Percentiles rank a stretch among this genome's conserved stretches.
These are phyloP conservation scores for Orchesella cincta DNA, from an alignment of 1,140 invertebrate genomes.

Conservation along the genomic window DNA sequence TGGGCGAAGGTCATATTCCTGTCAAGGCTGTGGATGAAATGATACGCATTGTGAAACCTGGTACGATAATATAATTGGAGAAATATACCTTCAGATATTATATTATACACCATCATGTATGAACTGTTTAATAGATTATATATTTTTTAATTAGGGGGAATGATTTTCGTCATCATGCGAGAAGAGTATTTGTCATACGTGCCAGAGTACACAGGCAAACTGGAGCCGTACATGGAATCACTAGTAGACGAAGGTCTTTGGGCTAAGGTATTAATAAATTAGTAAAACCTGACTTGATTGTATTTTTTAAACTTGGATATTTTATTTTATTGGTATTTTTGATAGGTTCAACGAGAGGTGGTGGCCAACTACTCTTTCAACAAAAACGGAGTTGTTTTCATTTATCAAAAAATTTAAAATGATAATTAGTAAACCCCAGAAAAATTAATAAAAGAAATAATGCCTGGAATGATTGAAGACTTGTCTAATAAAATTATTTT, in stretches of 20 bases:
- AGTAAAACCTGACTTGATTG: no score
- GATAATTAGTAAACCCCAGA: no score
- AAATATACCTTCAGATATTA: neutral
- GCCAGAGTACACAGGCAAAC: conserved; percentile 54
- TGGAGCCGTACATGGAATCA: conserved; percentile 55
- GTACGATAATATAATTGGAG: no score
- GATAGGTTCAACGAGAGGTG: conserved; percentile 50
- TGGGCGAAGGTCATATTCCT: conserved; percentile 60
- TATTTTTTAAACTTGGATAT: no score
- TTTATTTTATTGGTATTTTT: no score
- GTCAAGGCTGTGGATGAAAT: conserved; percentile 56
- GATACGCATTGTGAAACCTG: conserved; percentile 57
- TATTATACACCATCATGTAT: neutral
- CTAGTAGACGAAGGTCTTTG: conserved; percentile 53
- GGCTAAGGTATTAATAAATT: conserved; percentile 44
- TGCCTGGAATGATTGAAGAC: no score
- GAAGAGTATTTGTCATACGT: conserved; percentile 57
- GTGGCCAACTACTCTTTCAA: conserved; percentile 55
- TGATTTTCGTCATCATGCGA: conserved; percentile 57
- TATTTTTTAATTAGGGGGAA: conserved; percentile 52
- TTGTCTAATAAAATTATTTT: no score
- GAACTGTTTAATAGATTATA: neutral
- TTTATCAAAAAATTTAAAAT: neutral
- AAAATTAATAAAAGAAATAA: no score
- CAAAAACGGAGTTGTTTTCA: conserved; percentile 53